Percentiles rank a stretch among this genome's conserved stretches.
Evolutionary conservation across 1,140 invertebrate genomes (phyloP).

Genomic region (Glossosoma conforme): DNA sequence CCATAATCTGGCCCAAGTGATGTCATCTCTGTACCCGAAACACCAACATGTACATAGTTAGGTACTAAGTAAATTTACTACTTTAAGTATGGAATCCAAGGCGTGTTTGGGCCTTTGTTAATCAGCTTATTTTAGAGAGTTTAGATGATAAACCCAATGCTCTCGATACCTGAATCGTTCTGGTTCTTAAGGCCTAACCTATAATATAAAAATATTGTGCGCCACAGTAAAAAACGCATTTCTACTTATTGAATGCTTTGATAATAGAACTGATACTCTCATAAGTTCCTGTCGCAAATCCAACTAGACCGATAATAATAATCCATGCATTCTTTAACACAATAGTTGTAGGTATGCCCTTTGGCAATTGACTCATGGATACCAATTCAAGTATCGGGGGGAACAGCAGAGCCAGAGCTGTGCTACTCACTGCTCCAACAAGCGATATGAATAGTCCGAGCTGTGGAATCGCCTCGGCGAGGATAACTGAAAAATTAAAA

Average conservation of each 20-base stretch:
- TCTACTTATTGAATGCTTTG: constrained; percentile 41
- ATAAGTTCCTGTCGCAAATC: constrained; percentile 70
- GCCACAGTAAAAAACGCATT: too few relatives aligned
- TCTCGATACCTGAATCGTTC: too few relatives aligned
- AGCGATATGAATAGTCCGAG: constrained; percentile 85
- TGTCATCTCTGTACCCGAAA: too few relatives aligned
- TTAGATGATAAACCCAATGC: too few relatives aligned
- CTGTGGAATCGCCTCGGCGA: constrained; percentile 77
- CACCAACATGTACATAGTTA: too few relatives aligned
- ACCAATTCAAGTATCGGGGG: constrained; percentile 82
- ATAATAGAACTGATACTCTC: constrained; percentile 62
- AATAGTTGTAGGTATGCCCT: constrained; percentile 40
- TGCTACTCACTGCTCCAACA: constrained; percentile 83
- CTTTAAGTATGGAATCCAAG: too few relatives aligned
- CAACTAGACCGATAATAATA: constrained; percentile 61
- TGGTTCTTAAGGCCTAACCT: too few relatives aligned
- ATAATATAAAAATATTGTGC: too few relatives aligned
- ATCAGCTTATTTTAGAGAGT: too few relatives aligned
- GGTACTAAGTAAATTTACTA: too few relatives aligned
- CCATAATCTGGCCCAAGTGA: too few relatives aligned
- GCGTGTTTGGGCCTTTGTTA: too few relatives aligned
- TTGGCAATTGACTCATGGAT: constrained; percentile 46
- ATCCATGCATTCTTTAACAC: constrained; percentile 61
- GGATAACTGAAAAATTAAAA: constrained; percentile 57
- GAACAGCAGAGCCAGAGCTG: constrained; percentile 80